Base-by-base conservation (phyloP, 2,888 invertebrate species). In the Netelia inedita region DNA sequence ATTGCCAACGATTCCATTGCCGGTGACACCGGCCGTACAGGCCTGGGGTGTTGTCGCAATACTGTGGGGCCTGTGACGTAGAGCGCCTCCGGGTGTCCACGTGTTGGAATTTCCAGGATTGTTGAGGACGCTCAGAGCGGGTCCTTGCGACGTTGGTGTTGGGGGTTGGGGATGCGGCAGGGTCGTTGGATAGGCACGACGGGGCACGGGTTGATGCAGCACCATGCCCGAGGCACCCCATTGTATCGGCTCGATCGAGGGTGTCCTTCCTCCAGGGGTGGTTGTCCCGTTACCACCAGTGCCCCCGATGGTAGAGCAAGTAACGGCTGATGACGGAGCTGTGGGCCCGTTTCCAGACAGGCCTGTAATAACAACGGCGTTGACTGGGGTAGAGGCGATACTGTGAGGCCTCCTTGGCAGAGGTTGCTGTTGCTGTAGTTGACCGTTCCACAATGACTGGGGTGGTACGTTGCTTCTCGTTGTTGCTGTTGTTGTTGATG, bases 401-500 rank as follows among this genome's bases (percentile, higher is more conserved):
- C 96, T 96, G 92, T 95, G 96, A 50, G 96, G 96, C 74, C 96
- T 91, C 83, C 95, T 92, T 85, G 94, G 86, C 90, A 94, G 83
- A 23, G 94, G 90, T 65, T 88, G 87, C 50, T 94, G 91, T 66
- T 91, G 91, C 73, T 88, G 90, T 71, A 92, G 86, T 69, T 92
- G 92, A 85, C 92, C 93, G 90, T 93, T 93, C 93, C 93, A 93
- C 88, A 93, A 78, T 85, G 92, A 91, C 73, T 93, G 91, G 88
- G 94, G 92, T 91, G 93, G 92, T 91, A 92, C 72, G 87, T 89
- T 89, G 90, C 89, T 91, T 88, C 92, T 86, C 85, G 88, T 79
- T 28, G 85, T 23, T 16, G 86, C 5, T 85, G 89, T 86, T 86
- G 88, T 79, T 28, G 85, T 23, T 16, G 86, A 5, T 85, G 89